Evolutionary conservation across 1,140 invertebrate species (phyloP), one percentile per base, ranked within the genome.

Genomic region (Brachionus asplanchnoidis): DNA sequence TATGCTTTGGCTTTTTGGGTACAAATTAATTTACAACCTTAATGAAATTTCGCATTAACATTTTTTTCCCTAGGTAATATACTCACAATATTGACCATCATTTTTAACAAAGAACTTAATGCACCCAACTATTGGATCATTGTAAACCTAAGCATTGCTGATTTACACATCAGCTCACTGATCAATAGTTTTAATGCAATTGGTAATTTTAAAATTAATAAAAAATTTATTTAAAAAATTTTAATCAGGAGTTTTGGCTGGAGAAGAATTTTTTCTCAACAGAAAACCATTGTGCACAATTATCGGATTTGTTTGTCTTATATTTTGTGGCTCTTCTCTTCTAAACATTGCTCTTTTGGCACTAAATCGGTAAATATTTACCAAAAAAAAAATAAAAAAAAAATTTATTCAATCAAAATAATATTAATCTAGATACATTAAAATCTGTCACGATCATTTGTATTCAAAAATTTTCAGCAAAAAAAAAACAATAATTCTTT

Each of bases 171-270:
- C 4, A 77, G 73, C n/a, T 53, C 42, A 20, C 32, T 77, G 23
- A 77, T 77, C 5, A 77, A 77, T 32, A 77, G 40, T 6, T 77
- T 77, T 46, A 77, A 77, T 77, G 73, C 26, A 50, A 77, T 77
- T 0, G 73, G 73, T 77, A 75, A 50, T 20, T 8, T 20, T 17
- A 75, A 40, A 66, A 5, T 40, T 40, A 0, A n/a, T 11, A 14
- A 28, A 36, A 4, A n/a, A 40, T 70, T n/a, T 70, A 4, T 1
- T 9, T 23, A 12, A 36, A 11, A n/a, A 12, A 68, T 11, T 36
- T 70, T 32, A 11, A 11, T 36, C 9, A 77, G 73, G 73, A 11
- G 42, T 77, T 3, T 77, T 77, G 5, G 40, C 20, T 53, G 73
- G 73, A 26, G 73, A 77, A 50, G 28, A 12, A 1, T 77, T 77